phyloP scores from a whole-genome alignment of 2,113 vertebrate genomes.

The Gasterosteus nipponicus region DNA sequence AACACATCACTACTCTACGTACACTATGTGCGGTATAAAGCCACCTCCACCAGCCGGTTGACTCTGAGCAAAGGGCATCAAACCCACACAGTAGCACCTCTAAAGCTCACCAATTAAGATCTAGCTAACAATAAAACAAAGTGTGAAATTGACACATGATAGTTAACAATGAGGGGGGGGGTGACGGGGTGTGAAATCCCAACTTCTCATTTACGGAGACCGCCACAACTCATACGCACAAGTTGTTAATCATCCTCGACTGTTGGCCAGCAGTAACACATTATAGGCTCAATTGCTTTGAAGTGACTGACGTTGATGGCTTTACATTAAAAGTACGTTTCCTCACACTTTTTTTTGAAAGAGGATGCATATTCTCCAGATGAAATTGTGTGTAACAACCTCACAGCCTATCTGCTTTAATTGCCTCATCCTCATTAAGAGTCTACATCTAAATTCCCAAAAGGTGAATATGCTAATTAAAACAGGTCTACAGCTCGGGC shows the following conservation, averaged over 20 bases:
- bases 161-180: no score
- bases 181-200: background rate
- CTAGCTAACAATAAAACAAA: background rate
- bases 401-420: slow-evolving; percentile 27
- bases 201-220: background rate
- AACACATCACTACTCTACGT: no score
- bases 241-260: slow-evolving; percentile 8
- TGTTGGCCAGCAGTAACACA: background rate
- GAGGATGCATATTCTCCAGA: background rate
- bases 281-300: background rate
- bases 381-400: slow-evolving; percentile 11
- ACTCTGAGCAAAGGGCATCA: background rate
- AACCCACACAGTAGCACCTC: background rate
- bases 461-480: slow-evolving; percentile 58
- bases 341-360: background rate
- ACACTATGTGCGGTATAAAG: background rate
- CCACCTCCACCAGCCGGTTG: background rate
- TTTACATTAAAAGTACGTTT: background rate
- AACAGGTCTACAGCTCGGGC: slow-evolving; percentile 49
- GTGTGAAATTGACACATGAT: background rate
- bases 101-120: background rate
- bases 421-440: slow-evolving; percentile 60
- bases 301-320: background rate
- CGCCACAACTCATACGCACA: background rate
- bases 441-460: slow-evolving; percentile 42